Base-by-base conservation (phyloP, 2,797 vertebrate species). In the Chaetodon trifasciatus region DNA sequence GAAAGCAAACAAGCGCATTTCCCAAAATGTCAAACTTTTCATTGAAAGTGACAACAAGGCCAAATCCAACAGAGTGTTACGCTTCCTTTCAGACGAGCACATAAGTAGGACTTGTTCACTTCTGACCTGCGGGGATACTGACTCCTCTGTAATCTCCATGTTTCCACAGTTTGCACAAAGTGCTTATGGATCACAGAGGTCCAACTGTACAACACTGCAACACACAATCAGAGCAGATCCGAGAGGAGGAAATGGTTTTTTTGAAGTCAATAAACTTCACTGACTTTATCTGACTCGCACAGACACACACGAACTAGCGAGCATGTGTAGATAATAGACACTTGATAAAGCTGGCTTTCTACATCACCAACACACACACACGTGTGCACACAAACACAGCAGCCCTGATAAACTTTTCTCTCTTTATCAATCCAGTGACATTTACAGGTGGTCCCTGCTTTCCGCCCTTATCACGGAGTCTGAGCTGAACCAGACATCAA, bases 391-490 rank as follows among this genome's bases (percentile, higher is more conserved):
- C 66, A 53, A 44, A 53, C 86, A 66, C 52, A 19, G 65, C 50
- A 13, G 23, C 35, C 8, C 52, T 1, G 84, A 90, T 90, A 88
- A 84, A 89, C 60, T 70, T 70, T 58, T 49, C 68, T 76, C 74
- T 78, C 77, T 81, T 78, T 83, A 83, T 91, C 88, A 86, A 23
- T 50, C 56, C 67, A 15, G 37, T 88, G 83, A 83, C 88, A 89
- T 92, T 89, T 85, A 78, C 85, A 90, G 86, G 84, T 90, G 79
- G 74, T 74, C 35, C 67, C 71, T 81, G 81, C 84, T 81, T 88
- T 53, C 72, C 61, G 82, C 37, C 24, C 68, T 90, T 89, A 88
- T 90, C 86, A 4, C 71, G 35, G 65, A 1, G 35, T 64, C 53
- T 13, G 74, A 74, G 60, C 76, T 17, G 67, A 70, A 46, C 40